Conservation (phyloP, 2,113 vertebrate species). For the Mesocricetus auratus region DNA sequence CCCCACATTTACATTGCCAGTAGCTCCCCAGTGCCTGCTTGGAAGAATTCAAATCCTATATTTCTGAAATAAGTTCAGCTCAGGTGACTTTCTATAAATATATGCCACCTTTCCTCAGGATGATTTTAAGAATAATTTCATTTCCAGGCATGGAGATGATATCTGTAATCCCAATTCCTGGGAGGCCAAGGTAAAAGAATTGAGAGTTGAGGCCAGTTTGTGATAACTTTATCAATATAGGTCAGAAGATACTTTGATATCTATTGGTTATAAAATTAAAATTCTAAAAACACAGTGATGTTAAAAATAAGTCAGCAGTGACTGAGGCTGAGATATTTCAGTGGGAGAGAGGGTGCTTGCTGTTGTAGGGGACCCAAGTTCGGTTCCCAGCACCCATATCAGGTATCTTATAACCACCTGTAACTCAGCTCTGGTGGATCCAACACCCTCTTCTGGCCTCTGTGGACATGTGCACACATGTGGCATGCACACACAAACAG, state of each 20-base stretch:
- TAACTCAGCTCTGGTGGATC: neutral
- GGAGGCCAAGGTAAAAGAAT: neutral
- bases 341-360: neutral
- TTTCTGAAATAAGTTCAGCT: conserved; percentile 35
- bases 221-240: neutral
- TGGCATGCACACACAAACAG: neutral
- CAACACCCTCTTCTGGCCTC: neutral
- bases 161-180: neutral
- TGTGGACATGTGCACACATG: neutral
- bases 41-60: conserved; percentile 27
- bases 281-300: neutral
- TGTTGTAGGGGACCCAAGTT: neutral
- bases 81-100: neutral
- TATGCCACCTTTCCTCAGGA: neutral
- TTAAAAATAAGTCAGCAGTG: neutral
- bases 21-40: neutral
- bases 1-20: neutral
- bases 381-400: neutral
- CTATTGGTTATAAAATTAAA: conserved; percentile 30
- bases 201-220: neutral
- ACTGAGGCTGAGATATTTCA: neutral
- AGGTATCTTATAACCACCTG: neutral
- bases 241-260: conserved; percentile 17
- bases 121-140: conserved; percentile 6
- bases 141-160: neutral